Percentiles rank a stretch among this genome's conserved stretches.
phyloP scores from a whole-genome alignment of 2,113 vertebrate genomes.

The Plotosus lineatus region DNA sequence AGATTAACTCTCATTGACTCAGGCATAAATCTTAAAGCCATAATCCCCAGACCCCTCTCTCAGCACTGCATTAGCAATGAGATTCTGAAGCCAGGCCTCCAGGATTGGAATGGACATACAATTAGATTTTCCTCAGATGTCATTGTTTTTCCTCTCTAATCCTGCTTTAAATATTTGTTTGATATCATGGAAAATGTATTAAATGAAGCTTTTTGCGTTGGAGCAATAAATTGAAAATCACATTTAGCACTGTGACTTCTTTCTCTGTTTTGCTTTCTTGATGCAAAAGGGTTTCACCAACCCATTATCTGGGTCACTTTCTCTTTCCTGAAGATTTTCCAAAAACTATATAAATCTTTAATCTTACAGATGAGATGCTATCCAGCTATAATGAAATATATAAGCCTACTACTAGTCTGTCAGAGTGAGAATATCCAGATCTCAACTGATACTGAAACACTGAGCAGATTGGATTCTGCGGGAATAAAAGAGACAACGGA shows the following conservation, averaged over 20 bases:
- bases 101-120: neutral
- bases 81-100: neutral
- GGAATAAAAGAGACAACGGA: neutral
- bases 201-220: neutral
- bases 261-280: neutral
- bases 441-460: neutral
- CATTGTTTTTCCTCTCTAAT: neutral
- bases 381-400: neutral
- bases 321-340: neutral
- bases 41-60: neutral
- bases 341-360: constrained; percentile 8
- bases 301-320: constrained; percentile 21
- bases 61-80: constrained; percentile 29
- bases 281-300: neutral
- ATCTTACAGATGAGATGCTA: neutral
- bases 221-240: neutral
- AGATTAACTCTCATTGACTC: constrained; percentile 1
- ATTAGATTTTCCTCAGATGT: neutral
- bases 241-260: neutral
- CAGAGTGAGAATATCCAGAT: neutral
- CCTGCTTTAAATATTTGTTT: neutral
- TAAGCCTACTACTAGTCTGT: neutral
- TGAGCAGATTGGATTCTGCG: neutral
- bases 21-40: constrained; percentile 1
- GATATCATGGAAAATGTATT: neutral